Conservation (phyloP, 2,113 vertebrate species). For the Hoplias malabaricus region DNA sequence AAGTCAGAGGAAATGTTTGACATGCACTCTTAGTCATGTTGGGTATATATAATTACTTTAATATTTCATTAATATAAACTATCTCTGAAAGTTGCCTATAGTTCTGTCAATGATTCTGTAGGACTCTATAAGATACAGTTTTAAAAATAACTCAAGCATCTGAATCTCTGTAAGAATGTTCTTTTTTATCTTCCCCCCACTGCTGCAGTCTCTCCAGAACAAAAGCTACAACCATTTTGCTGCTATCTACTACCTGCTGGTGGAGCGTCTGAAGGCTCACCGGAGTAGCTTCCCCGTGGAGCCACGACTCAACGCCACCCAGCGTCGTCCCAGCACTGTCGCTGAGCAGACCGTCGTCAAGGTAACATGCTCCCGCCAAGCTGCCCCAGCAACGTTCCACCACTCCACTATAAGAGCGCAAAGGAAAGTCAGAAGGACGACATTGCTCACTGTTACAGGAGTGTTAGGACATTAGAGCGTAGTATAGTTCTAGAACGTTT, state of each 20-base stretch:
- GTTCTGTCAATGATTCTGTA: too few relatives aligned
- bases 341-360: conserved; percentile 94
- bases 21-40: too few relatives aligned
- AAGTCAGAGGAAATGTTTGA: too few relatives aligned
- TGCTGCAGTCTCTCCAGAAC: conserved; percentile 89
- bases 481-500: too few relatives aligned
- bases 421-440: conserved; percentile 32
- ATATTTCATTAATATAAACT: not conserved
- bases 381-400: conserved; percentile 29
- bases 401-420: conserved; percentile 15
- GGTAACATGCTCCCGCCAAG: conserved; percentile 71
- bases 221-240: conserved; percentile 99
- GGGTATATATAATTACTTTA: too few relatives aligned
- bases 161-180: not conserved
- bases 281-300: conserved; percentile 96
- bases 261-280: conserved; percentile 94
- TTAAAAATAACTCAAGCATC: not conserved
- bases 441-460: too few relatives aligned
- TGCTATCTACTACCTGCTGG: conserved; percentile 96
- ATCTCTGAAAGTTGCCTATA: not conserved
- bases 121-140: not conserved
- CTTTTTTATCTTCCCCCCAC: conserved; percentile 37
- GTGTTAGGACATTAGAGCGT: too few relatives aligned
- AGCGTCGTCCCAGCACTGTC: conserved; percentile 90
- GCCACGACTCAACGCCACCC: conserved; percentile 87